Evolutionary conservation across 2,797 vertebrate genomes (phyloP).

Genomic region (Natrix natrix): DNA sequence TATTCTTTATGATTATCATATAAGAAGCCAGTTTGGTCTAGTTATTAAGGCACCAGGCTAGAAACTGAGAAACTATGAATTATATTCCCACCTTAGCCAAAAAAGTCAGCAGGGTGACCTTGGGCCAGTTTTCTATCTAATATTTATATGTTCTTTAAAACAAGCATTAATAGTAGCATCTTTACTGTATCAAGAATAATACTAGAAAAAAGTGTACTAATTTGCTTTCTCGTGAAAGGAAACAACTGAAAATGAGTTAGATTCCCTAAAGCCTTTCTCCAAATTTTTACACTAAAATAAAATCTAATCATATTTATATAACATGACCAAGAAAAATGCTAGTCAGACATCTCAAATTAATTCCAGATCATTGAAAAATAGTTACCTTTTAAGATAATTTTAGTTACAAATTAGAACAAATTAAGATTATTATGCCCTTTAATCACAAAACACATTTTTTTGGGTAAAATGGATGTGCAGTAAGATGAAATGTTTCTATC

Average conservation of each 20-base stretch:
- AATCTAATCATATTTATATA: constrained; percentile 66
- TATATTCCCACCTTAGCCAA: background rate
- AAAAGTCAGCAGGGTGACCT: background rate
- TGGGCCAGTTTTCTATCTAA: background rate
- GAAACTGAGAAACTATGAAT: background rate
- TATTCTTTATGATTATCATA: background rate
- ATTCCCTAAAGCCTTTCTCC: constrained; percentile 21
- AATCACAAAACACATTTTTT: background rate
- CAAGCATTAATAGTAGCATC: background rate
- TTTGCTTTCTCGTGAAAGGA: background rate
- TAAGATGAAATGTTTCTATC: constrained; percentile 42
- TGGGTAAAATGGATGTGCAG: background rate
- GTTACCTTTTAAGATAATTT: background rate
- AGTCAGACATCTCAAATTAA: constrained; percentile 68
- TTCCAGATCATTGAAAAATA: constrained; percentile 65
- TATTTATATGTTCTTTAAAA: background rate
- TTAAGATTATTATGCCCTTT: background rate
- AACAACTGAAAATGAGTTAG: background rate
- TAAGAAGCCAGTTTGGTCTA: background rate
- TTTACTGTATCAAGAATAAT: background rate
- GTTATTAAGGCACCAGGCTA: background rate
- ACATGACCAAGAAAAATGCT: constrained; percentile 62
- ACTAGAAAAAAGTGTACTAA: background rate
- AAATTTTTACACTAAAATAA: constrained; percentile 62
- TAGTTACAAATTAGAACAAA: background rate